Base-by-base conservation (phyloP, 2,113 vertebrate species). In the Tupaia tana region DNA sequence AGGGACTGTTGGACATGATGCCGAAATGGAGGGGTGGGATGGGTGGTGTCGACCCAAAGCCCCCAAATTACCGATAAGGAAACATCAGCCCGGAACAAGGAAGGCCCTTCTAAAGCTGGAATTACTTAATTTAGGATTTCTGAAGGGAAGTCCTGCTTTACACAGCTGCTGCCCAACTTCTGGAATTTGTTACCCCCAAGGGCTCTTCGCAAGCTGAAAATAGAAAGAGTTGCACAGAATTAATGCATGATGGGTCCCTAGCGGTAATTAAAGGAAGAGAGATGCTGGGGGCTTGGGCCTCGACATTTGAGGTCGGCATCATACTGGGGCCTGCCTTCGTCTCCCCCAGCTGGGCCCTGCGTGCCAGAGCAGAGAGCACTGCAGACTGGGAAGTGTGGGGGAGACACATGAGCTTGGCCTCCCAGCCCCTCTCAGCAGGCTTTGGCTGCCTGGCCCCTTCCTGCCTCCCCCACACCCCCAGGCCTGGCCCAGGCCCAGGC, bases 101-200 rank as follows among this genome's bases (percentile, higher is more conserved):
- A 81, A 31, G 86, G 19, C 34, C 73, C n/a, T 25, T 71, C 66
- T 69, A 58, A 92, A 94, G 52, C 79, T 71, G 34, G 74, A 90
- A 66, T 63, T 79, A 64, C 90, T 95, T 75, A 71, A 80, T 75
- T 89, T 80, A 95, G 86, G 91, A 59, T 91, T 96, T 96, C 86
- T 70, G 54, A 85, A 94, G 91, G 89, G 89, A 95, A 96, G 95
- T 91, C 93, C 89, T 93, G 80, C 83, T 96, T 84, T 81, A 77
- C 59, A 89, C 83, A 96, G 95, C 91, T 96, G 95, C 96, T 94
- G 34, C 93, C 93, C 83, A 95, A 59, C 91, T 96, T 93, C 91
- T 29, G 83, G 94, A 97, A 95, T 96, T 91, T 95, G 96, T 96
- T 95, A 95, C 89, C 31, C 96, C 63, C 94, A 81, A 80, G 94